Percentiles rank a stretch among this genome's conserved stretches.
Evolutionary conservation across 2,797 vertebrate genomes (phyloP).

Genomic region (Calcarius lapponicus): DNA sequence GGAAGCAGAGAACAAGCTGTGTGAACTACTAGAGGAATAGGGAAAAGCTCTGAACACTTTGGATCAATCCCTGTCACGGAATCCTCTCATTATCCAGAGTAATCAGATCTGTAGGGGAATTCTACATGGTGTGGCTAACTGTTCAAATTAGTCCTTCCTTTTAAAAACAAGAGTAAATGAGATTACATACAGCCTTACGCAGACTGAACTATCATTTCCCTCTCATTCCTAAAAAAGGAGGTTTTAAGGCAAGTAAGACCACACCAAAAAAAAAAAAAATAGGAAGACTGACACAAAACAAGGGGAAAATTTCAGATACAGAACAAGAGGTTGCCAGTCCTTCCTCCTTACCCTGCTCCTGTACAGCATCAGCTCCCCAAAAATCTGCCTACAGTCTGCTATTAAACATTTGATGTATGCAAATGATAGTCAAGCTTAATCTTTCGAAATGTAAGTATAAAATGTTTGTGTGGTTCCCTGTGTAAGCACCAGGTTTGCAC

Average conservation of each 20-base stretch:
- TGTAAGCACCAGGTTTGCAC: background rate
- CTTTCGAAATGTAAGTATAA: background rate
- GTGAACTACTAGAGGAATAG: background rate
- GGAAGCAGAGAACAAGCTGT: conserved; percentile 41
- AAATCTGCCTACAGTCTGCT: background rate
- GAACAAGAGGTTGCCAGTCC: background rate
- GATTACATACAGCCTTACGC: background rate
- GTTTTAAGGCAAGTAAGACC: conserved; percentile 11
- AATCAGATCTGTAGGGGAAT: background rate
- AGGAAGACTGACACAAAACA: background rate
- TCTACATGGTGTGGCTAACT: background rate
- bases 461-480: background rate
- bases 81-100: conserved; percentile 7
- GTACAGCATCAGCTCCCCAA: background rate
- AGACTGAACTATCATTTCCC: background rate
- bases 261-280: background rate
- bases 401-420: background rate
- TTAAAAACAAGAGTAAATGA: background rate
- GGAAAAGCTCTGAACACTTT: background rate
- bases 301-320: background rate
- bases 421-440: background rate
- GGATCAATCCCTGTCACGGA: background rate
- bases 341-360: background rate
- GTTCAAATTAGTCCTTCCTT: background rate
- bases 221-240: background rate